Evolutionary conservation across 2,797 vertebrate species (phyloP), one percentile per base, ranked within the genome.

Genomic region (Dendrocincla fuliginosa): DNA sequence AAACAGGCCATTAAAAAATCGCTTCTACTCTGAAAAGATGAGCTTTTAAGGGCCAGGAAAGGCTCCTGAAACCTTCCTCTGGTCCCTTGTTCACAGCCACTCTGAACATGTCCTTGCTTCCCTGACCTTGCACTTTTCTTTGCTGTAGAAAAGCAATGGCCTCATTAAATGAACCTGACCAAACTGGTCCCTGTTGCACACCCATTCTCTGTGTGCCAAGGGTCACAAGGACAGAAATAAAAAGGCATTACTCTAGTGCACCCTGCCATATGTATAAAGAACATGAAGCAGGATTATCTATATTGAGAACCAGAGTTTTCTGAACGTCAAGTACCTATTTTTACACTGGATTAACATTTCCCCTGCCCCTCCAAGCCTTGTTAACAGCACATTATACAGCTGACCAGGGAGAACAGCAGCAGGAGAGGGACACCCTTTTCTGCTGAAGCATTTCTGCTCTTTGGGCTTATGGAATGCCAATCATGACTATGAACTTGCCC

Each of bases 141-240:
- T 93, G 20, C 83, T 83, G 52, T 49, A 71, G 44, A 85, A 93
- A 87, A 83, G 27, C 53, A 84, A 42, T 23, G 46, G 41, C 57
- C 55, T 93, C 76, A 57, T 94, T 94, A 92, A 88, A 65, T 63
- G 78, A 95, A 92, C 69, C 57, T 46, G 92, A 53, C 86, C 35
- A 78, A 94, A 92, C 61, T 42, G 57, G 80, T 88, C 69, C 50
- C 33, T 50, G 11, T 16, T 67, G 49, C 73, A 74, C 69, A 39
- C 23, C 64, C 53, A 1, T 35, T 64, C 41, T 75, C 57, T 75
- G 41, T 46, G 33, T 84, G 49, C 80, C 81, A 55, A 89, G 61
- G 80, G 80, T 93, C 77, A 93, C 65, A 81, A 46, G 65, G 55
- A 65, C 63, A 63, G 82, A 75, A 92, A 61, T 53, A 74, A 87